A percentile compares a stretch with the other conserved stretches of the same genome.
Evolutionary conservation across 2,888 invertebrate species (phyloP).

Genomic region (Aphodius granarius): DNA sequence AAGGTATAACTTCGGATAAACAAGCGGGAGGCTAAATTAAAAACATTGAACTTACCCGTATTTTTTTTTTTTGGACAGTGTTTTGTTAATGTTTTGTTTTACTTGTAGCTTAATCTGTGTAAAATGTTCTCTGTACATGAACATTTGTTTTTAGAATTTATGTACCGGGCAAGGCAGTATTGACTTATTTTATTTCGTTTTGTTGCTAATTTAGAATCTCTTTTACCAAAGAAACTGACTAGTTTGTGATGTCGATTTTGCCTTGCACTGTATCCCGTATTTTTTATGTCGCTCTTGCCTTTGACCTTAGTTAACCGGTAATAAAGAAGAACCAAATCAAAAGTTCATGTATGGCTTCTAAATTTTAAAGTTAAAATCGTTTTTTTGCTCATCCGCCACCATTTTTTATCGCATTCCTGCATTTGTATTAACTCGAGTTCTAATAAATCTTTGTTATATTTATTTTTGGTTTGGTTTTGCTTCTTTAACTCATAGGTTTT

Average conservation of each 20-base stretch:
- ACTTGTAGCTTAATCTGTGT: slow-evolving; percentile 20
- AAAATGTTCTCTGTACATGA: slow-evolving; percentile 27
- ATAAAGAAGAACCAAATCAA: slow-evolving; percentile 27
- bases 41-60: slow-evolving; percentile 20
- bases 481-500: slow-evolving; percentile 21
- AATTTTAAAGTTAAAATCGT: background rate
- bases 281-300: slow-evolving; percentile 4
- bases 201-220: background rate
- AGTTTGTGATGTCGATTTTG: background rate
- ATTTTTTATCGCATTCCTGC: slow-evolving; percentile 18
- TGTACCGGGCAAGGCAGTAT: background rate
- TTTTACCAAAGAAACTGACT: background rate
- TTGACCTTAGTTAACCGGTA: background rate
- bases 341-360: slow-evolving; percentile 27
- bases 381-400: slow-evolving; percentile 15
- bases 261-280: background rate
- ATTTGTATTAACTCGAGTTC: slow-evolving; percentile 25
- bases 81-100: background rate
- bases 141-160: slow-evolving; percentile 24
- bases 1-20: background rate
- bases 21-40: background rate
- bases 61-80: slow-evolving; percentile 7
- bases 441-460: slow-evolving; percentile 25
- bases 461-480: slow-evolving; percentile 30
- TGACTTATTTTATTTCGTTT: slow-evolving; percentile 9